Evolutionary conservation across 2,888 invertebrate genomes (phyloP).

Genomic region (Monoplex corrugatus): DNA sequence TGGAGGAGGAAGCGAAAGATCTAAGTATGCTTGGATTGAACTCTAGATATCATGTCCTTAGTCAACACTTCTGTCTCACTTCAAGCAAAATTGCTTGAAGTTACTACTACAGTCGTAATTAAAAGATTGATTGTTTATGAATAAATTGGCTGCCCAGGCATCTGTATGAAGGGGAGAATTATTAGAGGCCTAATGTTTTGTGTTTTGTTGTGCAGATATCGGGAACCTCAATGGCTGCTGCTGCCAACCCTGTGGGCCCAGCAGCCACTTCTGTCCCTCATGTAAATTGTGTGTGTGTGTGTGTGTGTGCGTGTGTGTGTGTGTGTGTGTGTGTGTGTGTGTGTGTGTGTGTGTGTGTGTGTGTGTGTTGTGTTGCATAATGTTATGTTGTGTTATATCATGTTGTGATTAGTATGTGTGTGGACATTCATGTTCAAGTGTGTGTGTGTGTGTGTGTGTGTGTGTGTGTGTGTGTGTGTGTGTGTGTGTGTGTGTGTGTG

Average conservation of each 20-base stretch:
- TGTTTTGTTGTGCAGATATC: background rate
- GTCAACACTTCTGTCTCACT: too few relatives aligned
- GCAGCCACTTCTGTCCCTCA: background rate
- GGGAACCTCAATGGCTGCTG: constrained; percentile 25
- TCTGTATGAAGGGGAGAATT: too few relatives aligned
- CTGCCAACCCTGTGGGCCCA: background rate
- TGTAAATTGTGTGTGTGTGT: background rate
- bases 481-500: constrained; percentile 18
- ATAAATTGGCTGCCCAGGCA: too few relatives aligned
- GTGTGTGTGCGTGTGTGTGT: background rate
- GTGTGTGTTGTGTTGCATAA: too few relatives aligned
- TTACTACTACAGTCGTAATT: too few relatives aligned
- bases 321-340: background rate
- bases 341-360: background rate
- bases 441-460: constrained; percentile 14
- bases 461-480: constrained; percentile 24
- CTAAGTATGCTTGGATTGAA: too few relatives aligned
- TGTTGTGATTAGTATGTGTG: background rate
- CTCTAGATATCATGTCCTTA: too few relatives aligned
- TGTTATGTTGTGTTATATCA: background rate
- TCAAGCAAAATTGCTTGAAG: too few relatives aligned
- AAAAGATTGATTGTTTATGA: too few relatives aligned
- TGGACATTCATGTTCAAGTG: background rate
- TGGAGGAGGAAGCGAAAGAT: too few relatives aligned
- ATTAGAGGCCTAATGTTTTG: too few relatives aligned